Base-by-base conservation (phyloP, 2,113 vertebrate species). In the Corvus cornix region DNA sequence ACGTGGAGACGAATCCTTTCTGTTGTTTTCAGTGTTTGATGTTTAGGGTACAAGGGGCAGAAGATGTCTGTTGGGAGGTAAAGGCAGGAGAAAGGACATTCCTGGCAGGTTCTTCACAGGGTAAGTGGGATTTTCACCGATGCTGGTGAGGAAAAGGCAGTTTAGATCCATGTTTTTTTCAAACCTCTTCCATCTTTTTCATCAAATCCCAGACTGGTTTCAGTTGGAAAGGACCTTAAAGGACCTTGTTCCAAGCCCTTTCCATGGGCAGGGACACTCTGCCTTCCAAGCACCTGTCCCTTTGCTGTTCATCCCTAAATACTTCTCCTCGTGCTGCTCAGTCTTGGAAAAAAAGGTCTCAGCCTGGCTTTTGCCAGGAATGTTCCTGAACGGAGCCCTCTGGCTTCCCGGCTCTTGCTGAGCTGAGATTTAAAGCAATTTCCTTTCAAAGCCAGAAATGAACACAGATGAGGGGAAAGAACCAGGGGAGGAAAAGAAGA, bases 381-480 rank as follows among this genome's bases (percentile, higher is more conserved):
- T 49, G 58, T 60, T 82, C 89, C 49, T 74, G 70, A 94, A 59
- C 30, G 21, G 90, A 59, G 28, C 84, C 77, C 74, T 95, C 56
- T 84, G 88, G 51, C 66, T 97, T 95, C 84, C 68, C 81, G 84
- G 85, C 86, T 92, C 92, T 85, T 26, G 64, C 70, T 48, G 84
- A 96, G 72, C 83, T 53, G 73, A 86, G 90, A 87, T 96, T 95
- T 78, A 67, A 97, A 92, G 84, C 89, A 70, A 87, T 95, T 96
- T 95, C 97, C 88, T 97, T 96, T 94, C 52, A 63, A 95, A 97
- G 90, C 83, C 49, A 30, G 76, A 92, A 78, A 33, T 27, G 52
- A 95, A 92, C 87, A 92, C 86, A 95, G 96, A 96, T 72, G 74
- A 90, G 58, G n/a, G 59, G 79, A 79, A 44, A 64, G 53, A 87